Conservation (phyloP, 2,797 vertebrate genomes). For the Orientallactaga sibirica region DNA sequence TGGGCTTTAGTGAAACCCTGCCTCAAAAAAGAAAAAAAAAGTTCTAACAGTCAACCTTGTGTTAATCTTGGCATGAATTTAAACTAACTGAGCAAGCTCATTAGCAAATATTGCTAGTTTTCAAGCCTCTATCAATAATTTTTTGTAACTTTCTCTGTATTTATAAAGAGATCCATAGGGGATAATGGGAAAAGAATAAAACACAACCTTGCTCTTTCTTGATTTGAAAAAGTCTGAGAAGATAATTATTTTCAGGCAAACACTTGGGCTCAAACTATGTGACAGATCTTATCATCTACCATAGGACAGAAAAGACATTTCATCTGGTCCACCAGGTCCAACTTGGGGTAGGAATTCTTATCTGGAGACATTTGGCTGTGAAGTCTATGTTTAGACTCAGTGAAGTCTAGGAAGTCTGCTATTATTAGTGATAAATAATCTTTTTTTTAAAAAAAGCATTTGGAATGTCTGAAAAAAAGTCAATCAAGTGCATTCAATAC, state of each 20-base stretch:
- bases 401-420: no score
- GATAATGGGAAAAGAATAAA: not conserved
- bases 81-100: not conserved
- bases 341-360: not conserved
- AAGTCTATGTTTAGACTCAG: not conserved
- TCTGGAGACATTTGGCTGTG: not conserved
- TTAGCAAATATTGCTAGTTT: not conserved
- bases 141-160: slow-evolving; percentile 19
- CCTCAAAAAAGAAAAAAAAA: not conserved
- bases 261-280: not conserved
- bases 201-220: slow-evolving; percentile 24
- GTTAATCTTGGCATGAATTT: not conserved
- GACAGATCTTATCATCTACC: not conserved
- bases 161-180: not conserved
- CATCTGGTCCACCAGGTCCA: not conserved
- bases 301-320: not conserved
- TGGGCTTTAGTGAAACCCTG: no score
- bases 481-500: not conserved
- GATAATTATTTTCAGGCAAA: not conserved
- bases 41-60: not conserved
- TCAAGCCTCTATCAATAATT: not conserved
- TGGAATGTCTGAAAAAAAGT: not conserved
- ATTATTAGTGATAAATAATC: not conserved
- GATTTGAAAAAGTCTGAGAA: slow-evolving; percentile 12
- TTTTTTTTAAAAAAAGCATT: no score